Conservation (phyloP, 1,140 invertebrate species). For the Rhagoletis zephyria region DNA sequence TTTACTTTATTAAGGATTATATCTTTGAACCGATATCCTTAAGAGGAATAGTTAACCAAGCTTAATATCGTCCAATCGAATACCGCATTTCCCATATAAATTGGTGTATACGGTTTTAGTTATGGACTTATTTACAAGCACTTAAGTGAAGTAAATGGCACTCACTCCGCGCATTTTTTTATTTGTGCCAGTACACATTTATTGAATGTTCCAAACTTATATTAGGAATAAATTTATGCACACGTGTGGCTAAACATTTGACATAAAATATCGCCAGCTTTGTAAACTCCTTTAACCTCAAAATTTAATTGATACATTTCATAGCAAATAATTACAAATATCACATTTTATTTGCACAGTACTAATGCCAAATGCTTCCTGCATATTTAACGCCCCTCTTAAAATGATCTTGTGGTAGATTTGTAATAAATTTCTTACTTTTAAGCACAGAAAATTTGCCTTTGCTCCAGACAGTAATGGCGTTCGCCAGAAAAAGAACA, state of each 20-base stretch:
- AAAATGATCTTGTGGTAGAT: too few relatives aligned
- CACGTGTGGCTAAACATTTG: neutral
- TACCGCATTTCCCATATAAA: constrained; percentile 59
- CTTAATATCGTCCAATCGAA: constrained; percentile 64
- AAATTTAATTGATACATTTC: neutral
- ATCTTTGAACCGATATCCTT: constrained; percentile 64
- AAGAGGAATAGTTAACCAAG: constrained; percentile 64
- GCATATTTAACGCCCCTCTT: too few relatives aligned
- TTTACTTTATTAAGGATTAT: constrained; percentile 64
- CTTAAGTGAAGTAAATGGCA: too few relatives aligned
- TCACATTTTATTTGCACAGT: neutral
- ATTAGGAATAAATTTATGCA: neutral
- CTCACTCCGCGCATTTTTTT: neutral
- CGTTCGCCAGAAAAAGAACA: constrained; percentile 74
- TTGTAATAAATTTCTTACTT: constrained; percentile 64
- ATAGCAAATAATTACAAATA: neutral
- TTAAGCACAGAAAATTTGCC: constrained; percentile 70
- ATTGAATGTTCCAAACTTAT: neutral
- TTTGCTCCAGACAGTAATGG: constrained; percentile 72
- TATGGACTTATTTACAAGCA: constrained; percentile 54
- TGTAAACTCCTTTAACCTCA: neutral
- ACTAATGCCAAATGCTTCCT: neutral
- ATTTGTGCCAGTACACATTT: neutral
- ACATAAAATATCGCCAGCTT: neutral
- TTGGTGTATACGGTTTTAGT: constrained; percentile 59